Conservation (phyloP, 2,797 vertebrate species). For the Notolepis coatsorum region DNA sequence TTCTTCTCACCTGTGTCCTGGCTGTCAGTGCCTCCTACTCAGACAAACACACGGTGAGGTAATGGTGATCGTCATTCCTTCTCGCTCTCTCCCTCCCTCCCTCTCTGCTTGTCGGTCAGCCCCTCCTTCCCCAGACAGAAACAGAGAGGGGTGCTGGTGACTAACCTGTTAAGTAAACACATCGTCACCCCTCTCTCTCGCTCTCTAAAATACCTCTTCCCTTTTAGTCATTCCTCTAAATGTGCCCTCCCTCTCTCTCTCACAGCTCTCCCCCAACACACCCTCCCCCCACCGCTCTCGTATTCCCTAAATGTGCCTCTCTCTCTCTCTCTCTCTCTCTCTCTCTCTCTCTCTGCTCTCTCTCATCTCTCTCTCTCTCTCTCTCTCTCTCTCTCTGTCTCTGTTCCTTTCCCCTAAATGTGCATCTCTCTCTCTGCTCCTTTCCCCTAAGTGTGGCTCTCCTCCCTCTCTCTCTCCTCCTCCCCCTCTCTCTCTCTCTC, state of each 20-base stretch:
- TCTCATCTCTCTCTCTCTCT: constrained; percentile 16
- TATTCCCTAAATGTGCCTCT: constrained; percentile 52
- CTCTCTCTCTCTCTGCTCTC: too few species aligned
- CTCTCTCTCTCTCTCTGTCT: too few species aligned
- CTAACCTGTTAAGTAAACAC: constrained; percentile 79
- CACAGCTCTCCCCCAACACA: too few species aligned
- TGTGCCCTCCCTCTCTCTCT: constrained; percentile 50
- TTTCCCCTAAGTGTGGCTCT: too few species aligned
- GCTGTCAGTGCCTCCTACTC: constrained; percentile 58
- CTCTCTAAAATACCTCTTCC: not conserved
- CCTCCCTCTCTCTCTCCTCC: not conserved
- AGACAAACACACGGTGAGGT: constrained; percentile 56
- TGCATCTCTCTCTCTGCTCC: too few species aligned
- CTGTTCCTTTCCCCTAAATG: constrained; percentile 12
- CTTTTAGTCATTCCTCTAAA: constrained; percentile 35
- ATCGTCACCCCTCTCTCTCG: constrained; percentile 17
- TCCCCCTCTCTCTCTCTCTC: constrained; percentile 37
- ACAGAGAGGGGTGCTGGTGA: constrained; percentile 71
- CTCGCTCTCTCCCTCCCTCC: constrained; percentile 30
- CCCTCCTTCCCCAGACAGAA: constrained; percentile 72
- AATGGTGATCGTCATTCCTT: constrained; percentile 25
- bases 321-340: constrained; percentile 30
- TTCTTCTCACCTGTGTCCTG: constrained; percentile 7
- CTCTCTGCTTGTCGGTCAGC: constrained; percentile 64
- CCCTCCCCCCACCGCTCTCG: constrained; percentile 56